phyloP scores from a whole-genome alignment of 30 jellyfish, hydroid and myxozoan species.

The Chironex yamaguchii region DNA sequence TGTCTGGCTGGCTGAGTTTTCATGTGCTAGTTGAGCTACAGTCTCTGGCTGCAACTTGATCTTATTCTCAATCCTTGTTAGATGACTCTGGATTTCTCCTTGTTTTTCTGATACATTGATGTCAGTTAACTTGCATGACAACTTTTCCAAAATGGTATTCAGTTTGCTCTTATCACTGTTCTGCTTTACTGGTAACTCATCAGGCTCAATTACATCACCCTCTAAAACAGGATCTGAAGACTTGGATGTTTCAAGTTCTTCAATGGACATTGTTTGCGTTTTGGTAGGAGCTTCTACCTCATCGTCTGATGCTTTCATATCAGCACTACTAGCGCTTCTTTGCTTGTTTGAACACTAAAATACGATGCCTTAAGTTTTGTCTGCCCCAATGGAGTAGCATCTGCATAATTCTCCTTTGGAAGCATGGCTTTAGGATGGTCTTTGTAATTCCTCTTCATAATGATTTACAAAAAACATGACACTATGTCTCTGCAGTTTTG shows the following conservation, averaged over 20 bases:
- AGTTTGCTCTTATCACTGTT: conserved; percentile 14
- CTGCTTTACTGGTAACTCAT: not conserved
- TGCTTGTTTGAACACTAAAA: conserved; percentile 41
- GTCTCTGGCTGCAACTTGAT: conserved; percentile 3
- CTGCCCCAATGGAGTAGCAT: conserved; percentile 32
- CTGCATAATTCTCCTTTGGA: not conserved
- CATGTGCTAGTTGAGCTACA: conserved; percentile 15
- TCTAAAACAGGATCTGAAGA: conserved; percentile 3
- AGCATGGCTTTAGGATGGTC: conserved; percentile 31
- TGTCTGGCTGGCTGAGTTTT: conserved; percentile 2
- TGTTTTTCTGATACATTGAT: conserved; percentile 4
- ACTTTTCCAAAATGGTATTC: conserved; percentile 15
- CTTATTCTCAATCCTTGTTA: conserved; percentile 2
- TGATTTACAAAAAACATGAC: conserved; percentile 27
- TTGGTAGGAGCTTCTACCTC: conserved; percentile 20
- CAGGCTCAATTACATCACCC: conserved; percentile 7
- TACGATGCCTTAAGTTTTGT: conserved; percentile 23
- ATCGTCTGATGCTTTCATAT: not conserved
- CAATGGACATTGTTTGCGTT: conserved; percentile 13
- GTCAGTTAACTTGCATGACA: conserved; percentile 1
- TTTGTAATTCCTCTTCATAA: conserved; percentile 13
- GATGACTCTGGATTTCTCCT: conserved; percentile 21
- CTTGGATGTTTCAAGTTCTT: conserved; percentile 15
- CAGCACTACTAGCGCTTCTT: too few species aligned
- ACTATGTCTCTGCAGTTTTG: too few species aligned